Evolutionary conservation across 2,113 vertebrate genomes (phyloP).

Genomic region (Bujurquina vittata): DNA sequence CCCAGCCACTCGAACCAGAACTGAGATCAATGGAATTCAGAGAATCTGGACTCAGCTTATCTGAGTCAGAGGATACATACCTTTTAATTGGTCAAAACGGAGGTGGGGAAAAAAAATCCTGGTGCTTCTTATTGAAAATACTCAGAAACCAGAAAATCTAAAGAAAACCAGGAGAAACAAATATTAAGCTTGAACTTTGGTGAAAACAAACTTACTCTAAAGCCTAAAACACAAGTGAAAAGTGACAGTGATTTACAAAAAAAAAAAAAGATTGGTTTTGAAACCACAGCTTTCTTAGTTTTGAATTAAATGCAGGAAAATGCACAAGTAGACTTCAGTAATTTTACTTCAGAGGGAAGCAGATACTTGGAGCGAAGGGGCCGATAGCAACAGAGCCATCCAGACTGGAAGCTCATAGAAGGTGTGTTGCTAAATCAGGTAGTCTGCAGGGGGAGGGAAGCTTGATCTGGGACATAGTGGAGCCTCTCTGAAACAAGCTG

Average conservation of each 20-base stretch:
- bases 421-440: background rate
- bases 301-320: background rate
- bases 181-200: background rate
- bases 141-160: background rate
- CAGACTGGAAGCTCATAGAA: background rate
- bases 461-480: background rate
- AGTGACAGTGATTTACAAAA: background rate
- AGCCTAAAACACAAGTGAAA: background rate
- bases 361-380: background rate
- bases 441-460: background rate
- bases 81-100: background rate
- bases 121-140: background rate
- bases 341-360: background rate
- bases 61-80: background rate
- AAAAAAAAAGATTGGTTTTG: background rate
- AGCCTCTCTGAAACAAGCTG: too few relatives aligned
- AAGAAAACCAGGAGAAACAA: background rate
- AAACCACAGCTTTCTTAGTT: background rate
- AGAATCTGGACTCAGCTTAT: background rate
- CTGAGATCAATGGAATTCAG: slow-evolving; percentile 37
- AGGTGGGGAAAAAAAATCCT: background rate
- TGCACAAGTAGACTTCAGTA: background rate
- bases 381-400: background rate
- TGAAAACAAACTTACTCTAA: background rate
- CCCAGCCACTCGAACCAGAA: slow-evolving; percentile 39